A percentile compares a stretch with the other conserved stretches of the same genome.
Conservation (phyloP, 1,140 invertebrate species). For the Drosophila micromelanica region DNA sequence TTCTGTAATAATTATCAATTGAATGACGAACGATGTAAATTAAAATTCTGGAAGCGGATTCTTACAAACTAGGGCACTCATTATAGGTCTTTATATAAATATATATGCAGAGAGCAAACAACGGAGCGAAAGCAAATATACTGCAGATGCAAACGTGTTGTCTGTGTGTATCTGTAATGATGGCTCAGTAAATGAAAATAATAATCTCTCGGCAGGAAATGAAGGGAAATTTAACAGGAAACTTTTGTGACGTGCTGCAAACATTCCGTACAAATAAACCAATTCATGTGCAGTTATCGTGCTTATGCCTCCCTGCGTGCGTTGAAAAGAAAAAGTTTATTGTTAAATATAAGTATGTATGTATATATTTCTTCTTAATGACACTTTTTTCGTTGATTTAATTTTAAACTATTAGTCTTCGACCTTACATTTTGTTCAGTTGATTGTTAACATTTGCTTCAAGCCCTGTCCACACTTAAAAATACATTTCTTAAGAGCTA, state of each 20-base stretch:
- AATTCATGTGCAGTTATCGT: not conserved
- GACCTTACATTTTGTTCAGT: too few relatives aligned
- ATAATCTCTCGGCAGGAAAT: conserved; percentile 80
- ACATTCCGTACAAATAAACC: conserved; percentile 64
- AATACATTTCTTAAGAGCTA: too few relatives aligned
- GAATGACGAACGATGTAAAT: too few relatives aligned
- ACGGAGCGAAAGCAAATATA: conserved; percentile 57
- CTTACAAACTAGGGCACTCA: too few relatives aligned
- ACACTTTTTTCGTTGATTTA: too few relatives aligned
- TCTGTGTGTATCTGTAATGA: conserved; percentile 33
- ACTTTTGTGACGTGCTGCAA: conserved; percentile 79
- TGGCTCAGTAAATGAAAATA: conserved; percentile 77
- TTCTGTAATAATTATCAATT: too few relatives aligned
- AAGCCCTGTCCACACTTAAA: too few relatives aligned
- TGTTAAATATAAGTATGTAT: not conserved
- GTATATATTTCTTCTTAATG: too few relatives aligned
- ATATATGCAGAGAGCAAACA: conserved; percentile 56
- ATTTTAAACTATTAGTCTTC: too few relatives aligned
- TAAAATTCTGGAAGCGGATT: too few relatives aligned
- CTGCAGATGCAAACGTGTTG: conserved; percentile 29
- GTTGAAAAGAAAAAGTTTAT: conserved; percentile 54
- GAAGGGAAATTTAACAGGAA: conserved; percentile 81
- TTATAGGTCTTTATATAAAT: too few relatives aligned
- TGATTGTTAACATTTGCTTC: too few relatives aligned
- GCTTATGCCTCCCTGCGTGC: conserved; percentile 10